phyloP scores from a whole-genome alignment of 2,888 invertebrate species.

The Formica aserva region DNA sequence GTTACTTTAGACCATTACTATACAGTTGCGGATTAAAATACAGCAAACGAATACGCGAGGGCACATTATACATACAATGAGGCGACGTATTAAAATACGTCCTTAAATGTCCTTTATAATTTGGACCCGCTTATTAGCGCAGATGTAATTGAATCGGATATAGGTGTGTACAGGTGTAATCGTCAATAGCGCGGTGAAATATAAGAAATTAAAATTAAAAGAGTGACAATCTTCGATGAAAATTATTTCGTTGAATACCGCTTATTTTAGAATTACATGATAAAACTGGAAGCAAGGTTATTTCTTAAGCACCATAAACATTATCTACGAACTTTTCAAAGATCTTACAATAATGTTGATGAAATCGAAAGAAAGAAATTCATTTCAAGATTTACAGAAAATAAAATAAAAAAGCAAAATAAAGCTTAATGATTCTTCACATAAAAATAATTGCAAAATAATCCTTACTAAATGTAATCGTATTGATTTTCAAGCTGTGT shows the following conservation, averaged over 20 bases:
- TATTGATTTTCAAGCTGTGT: neutral
- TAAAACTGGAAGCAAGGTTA: neutral
- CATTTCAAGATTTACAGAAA: neutral
- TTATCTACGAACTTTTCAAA: neutral
- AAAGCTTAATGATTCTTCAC: neutral
- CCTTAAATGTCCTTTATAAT: constrained; percentile 4
- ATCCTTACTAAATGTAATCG: neutral
- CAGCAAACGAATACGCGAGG: neutral
- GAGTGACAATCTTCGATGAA: neutral
- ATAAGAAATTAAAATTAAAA: constrained; percentile 41
- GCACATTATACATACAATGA: neutral
- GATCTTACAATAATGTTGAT: neutral
- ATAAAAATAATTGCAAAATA: neutral
- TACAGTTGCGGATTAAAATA: neutral
- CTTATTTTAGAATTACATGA: neutral
- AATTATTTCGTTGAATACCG: neutral
- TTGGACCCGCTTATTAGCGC: constrained; percentile 21
- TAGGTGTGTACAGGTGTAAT: constrained; percentile 57
- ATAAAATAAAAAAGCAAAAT: neutral
- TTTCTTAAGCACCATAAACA: neutral
- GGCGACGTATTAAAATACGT: neutral
- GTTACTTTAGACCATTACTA: neutral
- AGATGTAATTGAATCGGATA: constrained; percentile 62
- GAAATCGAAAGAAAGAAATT: neutral
- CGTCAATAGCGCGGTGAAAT: constrained; percentile 41